These are phyloP conservation scores for Diorhabda elongata DNA, from an alignment of 1,140 invertebrate species.

Conservation along the genomic window DNA sequence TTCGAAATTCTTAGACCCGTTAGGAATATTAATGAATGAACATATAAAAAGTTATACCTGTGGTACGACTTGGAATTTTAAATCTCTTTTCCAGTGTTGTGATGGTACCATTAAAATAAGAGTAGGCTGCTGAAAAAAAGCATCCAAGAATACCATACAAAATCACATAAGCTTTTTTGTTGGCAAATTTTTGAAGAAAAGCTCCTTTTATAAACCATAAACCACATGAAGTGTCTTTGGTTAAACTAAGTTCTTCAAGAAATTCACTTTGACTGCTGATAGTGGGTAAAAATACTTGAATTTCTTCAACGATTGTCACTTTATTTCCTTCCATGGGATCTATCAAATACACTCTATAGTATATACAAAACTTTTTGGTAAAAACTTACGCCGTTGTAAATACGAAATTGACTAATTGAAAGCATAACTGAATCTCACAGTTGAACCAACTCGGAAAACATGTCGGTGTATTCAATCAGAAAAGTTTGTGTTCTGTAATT, in stretches of 20 bases:
- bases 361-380: too few species aligned
- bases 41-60: conserved; percentile 51
- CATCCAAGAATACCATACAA: conserved; percentile 70
- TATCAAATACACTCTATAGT: too few species aligned
- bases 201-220: conserved; percentile 56
- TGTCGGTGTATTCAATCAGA: too few species aligned
- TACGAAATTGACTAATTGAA: too few species aligned
- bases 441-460: too few species aligned
- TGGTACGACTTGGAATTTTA: conserved; percentile 71
- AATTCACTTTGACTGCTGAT: conserved; percentile 1
- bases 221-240: conserved; percentile 60
- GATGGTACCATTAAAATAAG: conserved; percentile 73
- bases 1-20: too few species aligned
- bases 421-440: too few species aligned
- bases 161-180: conserved; percentile 70
- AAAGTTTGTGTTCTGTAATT: too few species aligned
- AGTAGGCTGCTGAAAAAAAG: conserved; percentile 69
- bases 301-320: background rate
- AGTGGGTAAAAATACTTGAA: background rate
- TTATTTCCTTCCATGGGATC: conserved; percentile 9
- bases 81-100: conserved; percentile 78
- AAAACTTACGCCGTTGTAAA: too few species aligned
- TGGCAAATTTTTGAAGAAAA: conserved; percentile 64
- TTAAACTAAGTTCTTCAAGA: background rate
- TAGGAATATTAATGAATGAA: background rate